Evolutionary conservation across 2,797 vertebrate genomes (phyloP).

Genomic region (Phoebastria nigripes): DNA sequence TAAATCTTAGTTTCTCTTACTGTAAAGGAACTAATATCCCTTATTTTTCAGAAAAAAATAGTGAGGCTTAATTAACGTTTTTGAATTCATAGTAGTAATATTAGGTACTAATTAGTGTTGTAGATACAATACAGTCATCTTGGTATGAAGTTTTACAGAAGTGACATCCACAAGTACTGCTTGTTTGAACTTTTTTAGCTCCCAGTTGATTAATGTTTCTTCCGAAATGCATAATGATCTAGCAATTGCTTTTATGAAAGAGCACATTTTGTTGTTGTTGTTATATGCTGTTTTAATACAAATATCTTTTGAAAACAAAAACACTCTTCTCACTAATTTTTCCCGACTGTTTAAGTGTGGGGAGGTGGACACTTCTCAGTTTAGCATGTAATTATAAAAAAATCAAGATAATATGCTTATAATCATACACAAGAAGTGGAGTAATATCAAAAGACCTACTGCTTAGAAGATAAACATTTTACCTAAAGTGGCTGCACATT

Average conservation of each 20-base stretch:
- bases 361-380: constrained; percentile 1
- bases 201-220: neutral
- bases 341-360: neutral
- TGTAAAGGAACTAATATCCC: neutral
- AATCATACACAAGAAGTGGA: neutral
- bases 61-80: neutral
- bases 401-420: neutral
- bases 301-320: neutral
- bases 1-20: neutral
- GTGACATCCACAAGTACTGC: neutral
- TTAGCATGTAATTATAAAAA: constrained; percentile 13
- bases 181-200: neutral
- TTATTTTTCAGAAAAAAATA: neutral
- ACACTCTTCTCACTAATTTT: neutral
- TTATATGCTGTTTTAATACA: neutral
- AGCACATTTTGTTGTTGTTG: neutral
- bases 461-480: neutral
- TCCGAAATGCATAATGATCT: neutral
- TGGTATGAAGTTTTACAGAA: neutral
- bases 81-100: neutral
- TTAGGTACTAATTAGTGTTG: neutral
- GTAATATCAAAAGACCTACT: neutral
- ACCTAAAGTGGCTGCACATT: neutral
- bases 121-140: neutral
- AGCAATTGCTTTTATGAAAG: neutral